Conservation (phyloP, 2,888 invertebrate species). For the Villa cingulata region DNA sequence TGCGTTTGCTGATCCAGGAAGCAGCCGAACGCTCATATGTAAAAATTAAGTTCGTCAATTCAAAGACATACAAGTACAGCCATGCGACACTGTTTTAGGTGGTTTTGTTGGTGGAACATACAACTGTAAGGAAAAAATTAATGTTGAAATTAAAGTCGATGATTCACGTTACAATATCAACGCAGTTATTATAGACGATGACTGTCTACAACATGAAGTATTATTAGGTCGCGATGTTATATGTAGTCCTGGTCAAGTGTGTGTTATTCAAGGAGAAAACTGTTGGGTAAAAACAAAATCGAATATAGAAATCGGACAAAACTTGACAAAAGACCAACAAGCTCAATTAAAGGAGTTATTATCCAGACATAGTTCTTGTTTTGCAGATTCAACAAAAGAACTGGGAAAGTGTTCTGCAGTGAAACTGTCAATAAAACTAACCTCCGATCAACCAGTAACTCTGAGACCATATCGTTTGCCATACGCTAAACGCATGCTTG, state of each 20-base stretch:
- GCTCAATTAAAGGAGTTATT: no score
- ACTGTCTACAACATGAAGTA: background rate
- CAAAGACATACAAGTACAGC: background rate
- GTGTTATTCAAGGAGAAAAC: background rate
- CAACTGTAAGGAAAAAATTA: background rate
- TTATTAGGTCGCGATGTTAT: background rate
- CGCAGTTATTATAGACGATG: background rate
- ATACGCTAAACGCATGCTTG: no score
- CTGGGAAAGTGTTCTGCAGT: no score
- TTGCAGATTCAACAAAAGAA: no score
- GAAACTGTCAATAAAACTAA: no score
- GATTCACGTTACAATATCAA: background rate
- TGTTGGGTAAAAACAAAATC: background rate
- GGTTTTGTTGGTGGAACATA: background rate
- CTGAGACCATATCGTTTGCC: no score
- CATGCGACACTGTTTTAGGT: background rate
- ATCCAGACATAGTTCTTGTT: no score
- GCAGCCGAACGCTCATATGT: no score
- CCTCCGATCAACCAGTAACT: no score
- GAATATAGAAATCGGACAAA: background rate
- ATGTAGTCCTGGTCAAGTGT: no score
- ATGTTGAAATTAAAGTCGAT: background rate
- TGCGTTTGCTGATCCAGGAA: background rate
- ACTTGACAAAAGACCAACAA: background rate
- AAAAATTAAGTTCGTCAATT: no score